These are phyloP conservation scores for Bos taurus DNA, from an alignment of 2,113 vertebrate genomes.

Conservation along the genomic window ARS-UCD2.0 NC_037329.1:83058001-83058500, in stretches of 20 bases:
- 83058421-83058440: background rate
- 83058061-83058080: too few relatives aligned
- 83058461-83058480: background rate
- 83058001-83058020: background rate
- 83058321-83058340: background rate
- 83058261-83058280: background rate
- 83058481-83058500: background rate
- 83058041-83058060: background rate
- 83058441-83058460: background rate
- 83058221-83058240: too few relatives aligned
- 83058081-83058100: too few relatives aligned
- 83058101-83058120: too few relatives aligned
- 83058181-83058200: too few relatives aligned
- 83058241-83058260: too few relatives aligned
- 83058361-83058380: background rate
- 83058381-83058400: background rate
- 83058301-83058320: background rate
- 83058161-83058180: too few relatives aligned
- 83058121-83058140: too few relatives aligned
- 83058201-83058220: too few relatives aligned
- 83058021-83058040: background rate
- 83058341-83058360: rapidly evolving
- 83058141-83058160: too few relatives aligned
- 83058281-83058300: background rate
- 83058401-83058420: background rate